Evolutionary conservation across 1,140 invertebrate genomes (phyloP), one percentile per base, ranked within the genome.

Genomic region (Lepidurus couesii): DNA sequence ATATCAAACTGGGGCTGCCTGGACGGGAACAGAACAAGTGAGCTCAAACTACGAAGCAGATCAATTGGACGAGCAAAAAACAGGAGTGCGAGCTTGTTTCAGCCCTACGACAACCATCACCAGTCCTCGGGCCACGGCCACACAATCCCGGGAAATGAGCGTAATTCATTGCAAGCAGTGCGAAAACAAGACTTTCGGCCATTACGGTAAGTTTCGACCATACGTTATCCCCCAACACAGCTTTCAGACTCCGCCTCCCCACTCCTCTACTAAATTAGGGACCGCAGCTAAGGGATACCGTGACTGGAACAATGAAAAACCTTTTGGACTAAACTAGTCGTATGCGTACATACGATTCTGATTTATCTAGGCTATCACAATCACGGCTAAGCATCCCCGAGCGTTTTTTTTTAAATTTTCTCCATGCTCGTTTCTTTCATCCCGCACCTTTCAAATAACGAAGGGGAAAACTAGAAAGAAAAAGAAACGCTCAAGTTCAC

Each of bases 321-420:
- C 34, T 34, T 21, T 47, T 21, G 53, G 53, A 65, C 34, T 4
- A 34, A 34, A 2, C 34, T 34, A 65, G 53, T 16, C 13, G 53
- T 65, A 34, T 65, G 16, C 21, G 53, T 21, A 21, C 53, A 21
- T 65, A 65, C 13, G 53, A 4, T 21, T 65, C n/a, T 65, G n/a
- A 65, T 65, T 65, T 65, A 65, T 65, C 53, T 65, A n/a, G 53
- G 53, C 53, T 65, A 65, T 65, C 53, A 21, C 53, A 65, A 21
- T 65, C 53, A 65, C 21, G 53, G 53, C 53, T 65, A 7, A 9
- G 53, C 21, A 65, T 65, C 53, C 16, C 21, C n/a, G n/a, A 65
- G n/a, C 21, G n/a, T 65, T 21, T 65, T 21, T 21, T 21, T n/a
- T 65, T 21, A 24, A 24, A n/a, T 65, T 65, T 65, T 3, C 53